Conservation (phyloP, 64 coral and sea anemone genomes). For the Astreopora myriophthalma region DNA sequence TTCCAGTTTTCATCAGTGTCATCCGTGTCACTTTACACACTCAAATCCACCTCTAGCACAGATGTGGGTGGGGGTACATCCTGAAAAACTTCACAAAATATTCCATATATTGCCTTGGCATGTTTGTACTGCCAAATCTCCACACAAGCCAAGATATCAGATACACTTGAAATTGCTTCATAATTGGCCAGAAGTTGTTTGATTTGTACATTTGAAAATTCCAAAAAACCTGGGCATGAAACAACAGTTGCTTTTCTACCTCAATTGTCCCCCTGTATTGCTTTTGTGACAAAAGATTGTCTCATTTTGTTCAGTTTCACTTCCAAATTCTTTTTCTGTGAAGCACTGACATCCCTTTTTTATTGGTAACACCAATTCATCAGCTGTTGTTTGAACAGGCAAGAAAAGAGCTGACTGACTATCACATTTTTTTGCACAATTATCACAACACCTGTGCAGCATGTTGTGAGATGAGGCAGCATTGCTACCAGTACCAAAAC, state of each 20-base stretch:
- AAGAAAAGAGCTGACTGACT: neutral
- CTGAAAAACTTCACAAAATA: conserved; percentile 51
- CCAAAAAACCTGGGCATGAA: conserved; percentile 54
- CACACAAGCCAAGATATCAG: conserved; percentile 43
- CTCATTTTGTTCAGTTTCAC: conserved; percentile 12
- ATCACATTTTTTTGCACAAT: neutral
- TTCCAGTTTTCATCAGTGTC: neutral
- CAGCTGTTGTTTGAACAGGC: neutral
- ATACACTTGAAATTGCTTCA: neutral
- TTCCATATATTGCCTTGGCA: conserved; percentile 5
- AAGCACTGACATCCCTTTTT: conserved; percentile 2
- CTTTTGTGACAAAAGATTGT: conserved; percentile 18
- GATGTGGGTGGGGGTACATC: conserved; percentile 5
- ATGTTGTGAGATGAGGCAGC: neutral
- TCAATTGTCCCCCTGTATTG: conserved; percentile 35
- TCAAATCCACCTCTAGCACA: neutral
- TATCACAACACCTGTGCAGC: conserved; percentile 1
- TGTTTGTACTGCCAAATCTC: conserved; percentile 56
- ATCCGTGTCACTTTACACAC: neutral
- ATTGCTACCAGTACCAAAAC: conserved; percentile 28
- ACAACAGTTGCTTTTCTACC: conserved; percentile 54
- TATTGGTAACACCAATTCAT: neutral
- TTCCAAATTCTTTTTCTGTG: conserved; percentile 23
- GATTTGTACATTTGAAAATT: conserved; percentile 64
- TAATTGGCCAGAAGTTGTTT: conserved; percentile 40